phyloP scores from a whole-genome alignment of 2,888 invertebrate genomes.

The Luperina testacea region DNA sequence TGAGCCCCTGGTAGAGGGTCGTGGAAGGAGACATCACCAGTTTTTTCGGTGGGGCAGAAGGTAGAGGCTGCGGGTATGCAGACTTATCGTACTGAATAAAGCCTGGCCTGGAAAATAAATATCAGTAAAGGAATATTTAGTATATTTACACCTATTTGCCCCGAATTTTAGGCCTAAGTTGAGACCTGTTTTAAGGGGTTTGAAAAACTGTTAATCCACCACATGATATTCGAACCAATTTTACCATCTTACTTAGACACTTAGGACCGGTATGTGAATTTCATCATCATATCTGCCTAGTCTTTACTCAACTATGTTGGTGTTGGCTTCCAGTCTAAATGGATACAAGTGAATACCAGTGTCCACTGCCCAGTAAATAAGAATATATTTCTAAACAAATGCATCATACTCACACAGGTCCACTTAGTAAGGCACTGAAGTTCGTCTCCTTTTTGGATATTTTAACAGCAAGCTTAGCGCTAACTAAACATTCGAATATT shows the following conservation, averaged over 20 bases:
- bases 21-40: conserved; percentile 66
- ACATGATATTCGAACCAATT: background rate
- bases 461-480: conserved; percentile 63
- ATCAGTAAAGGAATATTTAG: background rate
- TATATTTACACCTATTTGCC: background rate
- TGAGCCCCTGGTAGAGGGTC: conserved; percentile 77
- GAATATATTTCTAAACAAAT: background rate
- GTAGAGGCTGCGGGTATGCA: conserved; percentile 74
- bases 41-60: conserved; percentile 25
- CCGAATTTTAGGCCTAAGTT: background rate
- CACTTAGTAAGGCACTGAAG: conserved; percentile 59
- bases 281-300: background rate
- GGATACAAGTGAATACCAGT: background rate
- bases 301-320: background rate
- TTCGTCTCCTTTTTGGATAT: conserved; percentile 74
- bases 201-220: background rate
- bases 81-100: background rate
- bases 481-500: conserved; percentile 46
- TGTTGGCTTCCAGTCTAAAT: background rate
- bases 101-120: conserved; percentile 62
- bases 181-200: background rate
- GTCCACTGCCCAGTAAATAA: background rate
- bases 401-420: conserved; percentile 72
- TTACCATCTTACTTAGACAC: background rate
- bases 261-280: background rate